A percentile compares a stretch with the other conserved stretches of the same genome.
These are phyloP conservation scores for Actias luna DNA, from an alignment of 2,888 invertebrate genomes.

Conservation along the genomic window DNA sequence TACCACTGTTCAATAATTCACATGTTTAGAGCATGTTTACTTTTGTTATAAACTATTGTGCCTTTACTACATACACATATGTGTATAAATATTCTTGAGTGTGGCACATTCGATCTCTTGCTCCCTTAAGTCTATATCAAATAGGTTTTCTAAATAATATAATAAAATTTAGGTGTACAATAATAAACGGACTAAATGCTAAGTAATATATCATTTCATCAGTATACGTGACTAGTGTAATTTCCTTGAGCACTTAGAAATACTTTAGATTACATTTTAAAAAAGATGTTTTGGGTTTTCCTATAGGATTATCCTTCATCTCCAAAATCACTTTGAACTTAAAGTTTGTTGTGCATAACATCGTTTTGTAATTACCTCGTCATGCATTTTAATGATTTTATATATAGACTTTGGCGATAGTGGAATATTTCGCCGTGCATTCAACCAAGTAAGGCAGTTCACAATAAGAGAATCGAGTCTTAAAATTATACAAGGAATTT, in stretches of 20 bases:
- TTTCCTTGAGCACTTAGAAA: too few relatives aligned
- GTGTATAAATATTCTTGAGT: too few relatives aligned
- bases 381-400: neutral
- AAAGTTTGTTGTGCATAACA: neutral
- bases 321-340: neutral
- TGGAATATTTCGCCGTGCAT: neutral
- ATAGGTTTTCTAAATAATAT: neutral
- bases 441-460: neutral
- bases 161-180: neutral
- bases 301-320: neutral
- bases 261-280: too few relatives aligned
- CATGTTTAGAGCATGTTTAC: too few relatives aligned
- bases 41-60: too few relatives aligned
- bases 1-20: too few relatives aligned
- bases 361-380: neutral
- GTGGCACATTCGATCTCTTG: too few relatives aligned
- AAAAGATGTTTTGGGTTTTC: neutral
- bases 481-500: neutral
- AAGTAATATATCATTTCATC: neutral
- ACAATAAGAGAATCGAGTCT: neutral
- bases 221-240: too few relatives aligned
- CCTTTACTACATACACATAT: too few relatives aligned
- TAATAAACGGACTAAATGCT: neutral
- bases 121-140: too few relatives aligned
- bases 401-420: neutral